phyloP scores from a whole-genome alignment of 1,140 invertebrate genomes.

The Neuroterus valhalla region DNA sequence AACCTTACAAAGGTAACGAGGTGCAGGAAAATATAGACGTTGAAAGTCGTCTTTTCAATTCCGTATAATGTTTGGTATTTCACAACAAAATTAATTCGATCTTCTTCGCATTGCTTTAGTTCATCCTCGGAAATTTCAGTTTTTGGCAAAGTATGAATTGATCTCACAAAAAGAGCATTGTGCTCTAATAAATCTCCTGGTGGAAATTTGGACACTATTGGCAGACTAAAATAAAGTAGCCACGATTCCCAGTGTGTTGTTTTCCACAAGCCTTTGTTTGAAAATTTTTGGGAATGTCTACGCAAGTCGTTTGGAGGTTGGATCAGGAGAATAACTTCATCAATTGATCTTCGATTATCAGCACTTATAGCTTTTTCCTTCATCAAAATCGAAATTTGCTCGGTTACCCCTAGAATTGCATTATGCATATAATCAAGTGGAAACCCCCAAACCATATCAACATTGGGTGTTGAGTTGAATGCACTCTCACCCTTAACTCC shows the following conservation, averaged over 20 bases:
- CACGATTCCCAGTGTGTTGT: background rate
- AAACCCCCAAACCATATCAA: no score
- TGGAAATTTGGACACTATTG: conserved; percentile 17
- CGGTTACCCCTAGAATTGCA: no score
- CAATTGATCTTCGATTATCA: no score
- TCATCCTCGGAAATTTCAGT: no score
- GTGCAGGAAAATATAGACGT: conserved; percentile 35
- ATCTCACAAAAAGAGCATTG: conserved; percentile 15
- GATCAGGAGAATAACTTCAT: background rate
- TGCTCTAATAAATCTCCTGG: conserved; percentile 26
- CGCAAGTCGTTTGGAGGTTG: conserved; percentile 16
- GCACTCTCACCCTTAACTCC: no score
- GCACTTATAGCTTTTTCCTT: no score
- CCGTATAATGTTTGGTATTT: conserved; percentile 34
- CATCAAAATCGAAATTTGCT: background rate
- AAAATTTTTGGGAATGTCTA: background rate
- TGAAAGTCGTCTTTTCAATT: conserved; percentile 30
- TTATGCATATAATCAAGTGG: no score
- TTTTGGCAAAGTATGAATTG: conserved; percentile 21
- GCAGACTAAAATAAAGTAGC: conserved; percentile 30
- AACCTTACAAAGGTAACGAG: conserved; percentile 20
- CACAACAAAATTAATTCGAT: conserved; percentile 32
- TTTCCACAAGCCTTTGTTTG: background rate
- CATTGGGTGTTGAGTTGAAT: background rate
- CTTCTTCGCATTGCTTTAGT: conserved; percentile 34